Evolutionary conservation across 2,113 vertebrate species (phyloP).

Genomic region (Mola mola): DNA sequence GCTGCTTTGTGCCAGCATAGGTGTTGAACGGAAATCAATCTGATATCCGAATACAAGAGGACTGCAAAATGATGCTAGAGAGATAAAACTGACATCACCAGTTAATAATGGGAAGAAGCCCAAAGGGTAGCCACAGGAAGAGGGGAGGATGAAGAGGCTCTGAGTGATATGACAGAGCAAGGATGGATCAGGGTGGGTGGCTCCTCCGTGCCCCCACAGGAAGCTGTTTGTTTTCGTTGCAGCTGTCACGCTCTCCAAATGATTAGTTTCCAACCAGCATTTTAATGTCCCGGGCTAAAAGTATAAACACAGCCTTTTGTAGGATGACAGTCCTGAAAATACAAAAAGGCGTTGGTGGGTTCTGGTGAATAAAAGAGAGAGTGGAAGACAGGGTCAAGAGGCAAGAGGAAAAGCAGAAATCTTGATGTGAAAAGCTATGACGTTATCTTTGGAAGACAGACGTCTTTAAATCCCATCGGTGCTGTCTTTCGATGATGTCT

Average conservation of each 20-base stretch:
- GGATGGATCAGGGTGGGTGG: constrained; percentile 4
- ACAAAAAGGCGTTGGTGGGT: neutral
- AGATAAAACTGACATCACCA: constrained; percentile 18
- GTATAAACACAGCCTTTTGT: neutral
- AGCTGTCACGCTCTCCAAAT: neutral
- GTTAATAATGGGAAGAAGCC: neutral
- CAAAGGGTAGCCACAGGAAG: neutral
- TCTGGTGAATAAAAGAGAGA: neutral
- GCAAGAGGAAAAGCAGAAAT: neutral
- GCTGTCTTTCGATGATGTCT: constrained; percentile 11
- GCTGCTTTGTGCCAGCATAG: constrained; percentile 52
- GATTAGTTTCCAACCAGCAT: neutral
- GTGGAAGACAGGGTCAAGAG: neutral
- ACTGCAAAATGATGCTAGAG: constrained; percentile 39
- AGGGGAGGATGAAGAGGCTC: neutral
- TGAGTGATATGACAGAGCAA: constrained; percentile 22
- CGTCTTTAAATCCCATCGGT: constrained; percentile 31
- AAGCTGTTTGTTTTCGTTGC: constrained; percentile 23
- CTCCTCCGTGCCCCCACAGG: constrained; percentile 16
- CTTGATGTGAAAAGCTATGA: constrained; percentile 5
- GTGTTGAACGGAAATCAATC: constrained; percentile 70
- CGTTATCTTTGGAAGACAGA: constrained; percentile 27
- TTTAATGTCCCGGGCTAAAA: constrained; percentile 4
- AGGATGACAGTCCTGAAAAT: neutral
- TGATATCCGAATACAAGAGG: constrained; percentile 55